Percentiles rank a stretch among this genome's conserved stretches.
Conservation (phyloP, 2,113 vertebrate species). For the Bostrychus sinensis region DNA sequence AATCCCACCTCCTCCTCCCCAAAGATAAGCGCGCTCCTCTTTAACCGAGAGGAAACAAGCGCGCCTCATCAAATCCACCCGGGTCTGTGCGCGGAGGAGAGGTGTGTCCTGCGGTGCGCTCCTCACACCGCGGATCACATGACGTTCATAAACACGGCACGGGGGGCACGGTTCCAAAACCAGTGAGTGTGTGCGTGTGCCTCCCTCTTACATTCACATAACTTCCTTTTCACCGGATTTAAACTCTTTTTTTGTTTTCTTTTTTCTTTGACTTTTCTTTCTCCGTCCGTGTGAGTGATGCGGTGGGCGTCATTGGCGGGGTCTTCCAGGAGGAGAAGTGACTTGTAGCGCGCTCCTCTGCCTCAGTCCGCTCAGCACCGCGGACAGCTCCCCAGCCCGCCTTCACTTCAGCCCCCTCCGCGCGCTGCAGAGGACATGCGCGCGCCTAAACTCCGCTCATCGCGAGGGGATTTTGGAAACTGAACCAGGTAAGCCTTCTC, state of each 20-base stretch:
- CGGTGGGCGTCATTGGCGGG: conserved; percentile 7
- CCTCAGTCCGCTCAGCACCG: conserved; percentile 1
- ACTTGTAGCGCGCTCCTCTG: background rate
- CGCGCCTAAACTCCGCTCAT: background rate
- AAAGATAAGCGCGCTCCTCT: conserved; percentile 2
- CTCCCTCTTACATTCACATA: background rate
- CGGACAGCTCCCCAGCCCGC: background rate
- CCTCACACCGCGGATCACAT: background rate
- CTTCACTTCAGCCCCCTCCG: background rate
- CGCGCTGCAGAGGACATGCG: background rate
- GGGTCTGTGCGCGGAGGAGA: background rate
- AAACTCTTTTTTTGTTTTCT: background rate
- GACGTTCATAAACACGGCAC: background rate
- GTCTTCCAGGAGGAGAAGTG: conserved; percentile 7
- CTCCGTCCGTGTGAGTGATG: background rate
- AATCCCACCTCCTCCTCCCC: conserved; percentile 1
- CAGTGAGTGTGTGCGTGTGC: background rate
- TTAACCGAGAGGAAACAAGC: background rate
- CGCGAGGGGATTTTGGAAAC: background rate
- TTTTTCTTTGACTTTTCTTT: background rate
- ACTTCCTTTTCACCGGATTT: conserved; percentile 3
- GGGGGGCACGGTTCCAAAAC: background rate
- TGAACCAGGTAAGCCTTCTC: background rate
- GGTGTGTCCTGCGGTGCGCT: background rate
- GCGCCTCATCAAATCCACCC: background rate